Conservation (phyloP, 2,888 invertebrate genomes). For the Hypselothyrea guttata region DNA sequence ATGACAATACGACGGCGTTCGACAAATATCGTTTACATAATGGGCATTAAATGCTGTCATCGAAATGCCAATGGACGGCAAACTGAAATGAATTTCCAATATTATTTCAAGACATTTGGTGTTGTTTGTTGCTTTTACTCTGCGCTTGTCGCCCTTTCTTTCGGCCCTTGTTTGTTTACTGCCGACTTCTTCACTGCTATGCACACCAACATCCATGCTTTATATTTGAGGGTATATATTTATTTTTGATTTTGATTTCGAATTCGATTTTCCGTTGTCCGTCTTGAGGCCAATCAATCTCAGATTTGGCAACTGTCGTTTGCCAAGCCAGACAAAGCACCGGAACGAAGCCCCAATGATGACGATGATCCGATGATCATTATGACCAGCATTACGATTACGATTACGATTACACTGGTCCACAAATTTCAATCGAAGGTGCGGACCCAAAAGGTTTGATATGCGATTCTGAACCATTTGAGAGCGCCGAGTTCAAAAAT, state of each 20-base stretch:
- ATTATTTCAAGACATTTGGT: conserved; percentile 58
- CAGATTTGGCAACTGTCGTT: conserved; percentile 29
- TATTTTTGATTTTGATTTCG: conserved; percentile 8
- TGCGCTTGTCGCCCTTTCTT: conserved; percentile 9
- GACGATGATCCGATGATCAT: too few species aligned
- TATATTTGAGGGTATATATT: not conserved
- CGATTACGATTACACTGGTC: too few species aligned
- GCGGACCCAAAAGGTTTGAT: too few species aligned
- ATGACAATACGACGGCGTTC: not conserved
- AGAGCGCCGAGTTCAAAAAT: too few species aligned
- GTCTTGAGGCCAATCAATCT: conserved; percentile 35
- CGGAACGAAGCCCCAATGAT: not conserved
- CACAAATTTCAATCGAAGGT: too few species aligned
- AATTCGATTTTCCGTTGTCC: not conserved
- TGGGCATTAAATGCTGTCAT: conserved; percentile 73
- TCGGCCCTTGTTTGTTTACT: not conserved
- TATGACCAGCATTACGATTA: too few species aligned
- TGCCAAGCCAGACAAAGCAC: conserved; percentile 21
- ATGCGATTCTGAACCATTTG: too few species aligned
- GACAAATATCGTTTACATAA: conserved; percentile 57
- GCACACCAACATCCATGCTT: conserved; percentile 12
- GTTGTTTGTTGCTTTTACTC: conserved; percentile 36
- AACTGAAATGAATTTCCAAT: conserved; percentile 71
- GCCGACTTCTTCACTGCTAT: conserved; percentile 12
- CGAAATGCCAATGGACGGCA: conserved; percentile 61